Percentiles rank a stretch among this genome's conserved stretches.
phyloP scores from a whole-genome alignment of 2,797 vertebrate species.

The Streptopelia turtur region DNA sequence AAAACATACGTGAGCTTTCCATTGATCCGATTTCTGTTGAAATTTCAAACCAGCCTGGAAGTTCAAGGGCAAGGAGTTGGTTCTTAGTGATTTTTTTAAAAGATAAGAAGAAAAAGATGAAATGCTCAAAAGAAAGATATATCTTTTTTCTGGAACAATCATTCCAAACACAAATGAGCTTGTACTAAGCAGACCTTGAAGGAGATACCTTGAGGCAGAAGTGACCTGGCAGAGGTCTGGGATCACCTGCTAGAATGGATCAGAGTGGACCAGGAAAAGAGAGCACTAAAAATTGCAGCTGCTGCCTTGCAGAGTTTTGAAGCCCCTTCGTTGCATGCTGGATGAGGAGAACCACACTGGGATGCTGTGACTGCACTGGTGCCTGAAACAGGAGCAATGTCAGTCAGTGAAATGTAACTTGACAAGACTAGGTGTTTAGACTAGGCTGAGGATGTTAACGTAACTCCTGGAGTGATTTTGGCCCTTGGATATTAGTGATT shows the following conservation, averaged over 20 bases:
- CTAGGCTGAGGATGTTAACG: background rate
- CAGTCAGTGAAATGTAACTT: background rate
- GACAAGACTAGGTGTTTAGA: background rate
- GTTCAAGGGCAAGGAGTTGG: background rate
- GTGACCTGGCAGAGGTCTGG: background rate
- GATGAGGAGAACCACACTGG: background rate
- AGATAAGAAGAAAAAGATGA: background rate
- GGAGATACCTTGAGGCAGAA: background rate
- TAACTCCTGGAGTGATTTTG: background rate
- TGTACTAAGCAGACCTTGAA: background rate
- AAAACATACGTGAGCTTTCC: background rate
- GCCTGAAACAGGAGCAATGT: background rate
- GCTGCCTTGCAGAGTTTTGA: background rate
- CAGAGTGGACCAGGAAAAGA: background rate
- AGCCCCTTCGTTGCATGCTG: background rate
- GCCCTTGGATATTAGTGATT: accelerated
- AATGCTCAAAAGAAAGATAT: background rate
- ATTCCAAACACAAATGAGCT: background rate
- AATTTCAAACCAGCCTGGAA: background rate
- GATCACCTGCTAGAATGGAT: background rate
- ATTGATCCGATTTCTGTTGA: background rate
- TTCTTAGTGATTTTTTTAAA: background rate
- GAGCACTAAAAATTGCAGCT: background rate
- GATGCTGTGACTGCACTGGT: background rate
- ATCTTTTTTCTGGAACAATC: background rate